Evolutionary conservation across 2,888 invertebrate genomes (phyloP), one percentile per base, ranked within the genome.

Genomic region (Dione juno): DNA sequence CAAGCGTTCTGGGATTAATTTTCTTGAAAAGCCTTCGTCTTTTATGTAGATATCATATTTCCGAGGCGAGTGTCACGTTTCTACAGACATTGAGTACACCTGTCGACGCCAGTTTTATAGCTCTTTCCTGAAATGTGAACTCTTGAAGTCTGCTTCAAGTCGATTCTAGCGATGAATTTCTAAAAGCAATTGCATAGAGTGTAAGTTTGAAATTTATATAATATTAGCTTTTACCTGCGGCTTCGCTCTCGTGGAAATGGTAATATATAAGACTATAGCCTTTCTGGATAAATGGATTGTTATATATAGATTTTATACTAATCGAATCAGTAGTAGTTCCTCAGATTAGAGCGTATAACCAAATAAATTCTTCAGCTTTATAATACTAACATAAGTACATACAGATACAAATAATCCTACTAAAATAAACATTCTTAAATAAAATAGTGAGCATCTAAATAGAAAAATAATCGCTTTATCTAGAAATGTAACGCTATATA

Each of bases 91-190:
- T 75, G 69, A 72, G 66, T 72, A 69, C 78, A 78, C 76, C 78
- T 78, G 78, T 71, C 71, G 74, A 61, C 70, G 67, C 52, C 68
- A 72, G 73, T 76, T 78, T 78, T 77, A 78, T 75, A 69, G 76
- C 77, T 76, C 70, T 74, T 72, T 75, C 69, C 67, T 67, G 66
- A 77, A 74, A 77, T 73, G 75, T 67, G 72, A 72, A 68, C 70
- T 73, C 64, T 70, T 58, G 68, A 75, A 77, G 72, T 74, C 71
- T 73, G 68, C 74, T 74, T 70, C 67, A 69, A 70, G 70, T 71
- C 65, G 67, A 72, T 74, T 70, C 66, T 71, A 73, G 66, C 71
- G 70, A 74, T 74, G 71, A 74, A 75, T 77, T 74, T 65, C 52
- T 69, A 28, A 72, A 57, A 69, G 50, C 40, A 19, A 67, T 48